Evolutionary conservation across 2,888 invertebrate genomes (phyloP), one percentile per base, ranked within the genome.

Genomic region (Dicycla oo): DNA sequence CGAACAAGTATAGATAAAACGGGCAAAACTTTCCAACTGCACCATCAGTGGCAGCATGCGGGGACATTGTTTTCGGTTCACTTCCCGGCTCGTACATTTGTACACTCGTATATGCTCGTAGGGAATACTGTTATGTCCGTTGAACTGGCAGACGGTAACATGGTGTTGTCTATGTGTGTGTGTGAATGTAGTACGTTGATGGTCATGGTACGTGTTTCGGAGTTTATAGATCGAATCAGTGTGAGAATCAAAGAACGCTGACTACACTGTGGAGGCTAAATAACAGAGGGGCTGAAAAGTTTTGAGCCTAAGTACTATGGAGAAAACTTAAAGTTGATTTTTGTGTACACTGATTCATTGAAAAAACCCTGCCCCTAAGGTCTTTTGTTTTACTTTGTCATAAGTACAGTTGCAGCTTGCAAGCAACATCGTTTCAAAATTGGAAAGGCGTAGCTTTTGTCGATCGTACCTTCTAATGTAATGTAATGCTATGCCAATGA

Each of bases 41-140:
- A 40, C 49, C 63, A 63, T 69, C 66, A 60, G 61, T 56, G n/a
- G 60, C 54, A 43, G 47, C 45, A 82, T 78, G 54, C 57, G 58
- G 53, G 70, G 58, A 72, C 82, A 81, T 83, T 74, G 74, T 86
- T 74, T 81, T 84, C 69, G 63, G 73, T 78, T 75, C 81, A 54
- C 66, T 81, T 78, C 54, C 63, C 73, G 60, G 49, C 51, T 57
- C 51, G 49, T 73, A 63, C 65, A 69, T 78, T 78, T 30, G 51
- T 73, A 49, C 40, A 11, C 26, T 72, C 61, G 47, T 63, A 38
- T 38, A 38, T 38, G 51, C 51, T 58, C 45, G 56, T 76, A 40
- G 8, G 3, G 7, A 74, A 47, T 74, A 75, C 82, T 69, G 70
- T 82, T 81, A 77, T 80, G 81, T 75, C 65, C 73, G 60, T 69